Conservation (phyloP, 2,797 vertebrate genomes). For the Squalus acanthias region DNA sequence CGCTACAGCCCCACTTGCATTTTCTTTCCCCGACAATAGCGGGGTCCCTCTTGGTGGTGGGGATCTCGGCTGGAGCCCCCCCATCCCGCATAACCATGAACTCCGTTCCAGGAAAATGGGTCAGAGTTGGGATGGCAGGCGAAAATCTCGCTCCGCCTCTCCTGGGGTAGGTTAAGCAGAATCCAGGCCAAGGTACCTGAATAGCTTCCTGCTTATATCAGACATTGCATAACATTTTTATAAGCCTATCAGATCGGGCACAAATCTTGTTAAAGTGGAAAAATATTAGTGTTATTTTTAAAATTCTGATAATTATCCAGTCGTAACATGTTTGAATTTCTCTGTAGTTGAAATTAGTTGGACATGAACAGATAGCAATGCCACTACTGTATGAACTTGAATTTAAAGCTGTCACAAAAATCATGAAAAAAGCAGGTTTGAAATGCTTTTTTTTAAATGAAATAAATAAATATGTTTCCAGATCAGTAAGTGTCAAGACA, state of each 20-base stretch:
- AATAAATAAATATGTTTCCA: neutral
- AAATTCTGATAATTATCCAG: no score
- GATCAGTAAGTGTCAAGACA: neutral
- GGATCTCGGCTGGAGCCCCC: neutral
- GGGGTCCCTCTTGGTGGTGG: neutral
- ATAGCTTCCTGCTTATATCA: neutral
- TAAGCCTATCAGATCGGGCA: neutral
- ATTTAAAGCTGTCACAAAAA: neutral
- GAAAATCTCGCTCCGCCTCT: neutral
- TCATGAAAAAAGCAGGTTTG: neutral
- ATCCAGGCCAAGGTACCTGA: neutral
- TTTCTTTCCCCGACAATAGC: neutral
- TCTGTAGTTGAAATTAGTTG: neutral
- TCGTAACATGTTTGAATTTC: neutral
- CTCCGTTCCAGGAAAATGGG: neutral
- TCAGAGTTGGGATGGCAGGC: no score
- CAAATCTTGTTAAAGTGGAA: neutral
- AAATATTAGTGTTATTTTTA: neutral
- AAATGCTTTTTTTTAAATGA: neutral
- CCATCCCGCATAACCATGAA: neutral
- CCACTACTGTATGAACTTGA: no score
- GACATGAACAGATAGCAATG: no score
- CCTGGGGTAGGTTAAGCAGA: neutral
- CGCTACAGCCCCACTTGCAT: neutral
- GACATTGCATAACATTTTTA: neutral